Evolutionary conservation across 2,113 vertebrate species (phyloP).

Genomic region (Ochotona princeps): DNA sequence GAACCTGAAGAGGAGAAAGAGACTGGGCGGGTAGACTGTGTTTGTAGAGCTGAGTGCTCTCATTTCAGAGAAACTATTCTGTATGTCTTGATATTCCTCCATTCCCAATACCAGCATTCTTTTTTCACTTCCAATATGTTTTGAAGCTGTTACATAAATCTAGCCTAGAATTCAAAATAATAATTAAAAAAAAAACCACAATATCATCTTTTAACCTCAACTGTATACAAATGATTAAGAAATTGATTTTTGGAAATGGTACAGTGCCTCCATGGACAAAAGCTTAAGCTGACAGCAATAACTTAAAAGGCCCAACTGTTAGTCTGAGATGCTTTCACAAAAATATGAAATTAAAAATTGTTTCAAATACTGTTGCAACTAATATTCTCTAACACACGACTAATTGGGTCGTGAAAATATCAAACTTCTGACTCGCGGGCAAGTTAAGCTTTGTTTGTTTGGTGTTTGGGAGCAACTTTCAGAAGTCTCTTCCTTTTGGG

Average conservation of each 20-base stretch:
- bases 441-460: neutral
- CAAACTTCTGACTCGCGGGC: neutral
- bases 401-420: neutral
- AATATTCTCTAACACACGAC: neutral
- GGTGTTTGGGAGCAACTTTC: slow-evolving; percentile 7
- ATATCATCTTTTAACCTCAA: neutral
- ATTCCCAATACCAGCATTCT: neutral
- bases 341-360: neutral
- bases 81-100: neutral
- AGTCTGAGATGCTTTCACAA: too few species aligned
- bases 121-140: slow-evolving; percentile 31
- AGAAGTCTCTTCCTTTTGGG: neutral
- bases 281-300: neutral
- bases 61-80: neutral
- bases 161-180: slow-evolving; percentile 31
- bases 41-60: neutral
- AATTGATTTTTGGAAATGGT: neutral
- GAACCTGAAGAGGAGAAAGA: neutral
- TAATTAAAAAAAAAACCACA: too few species aligned
- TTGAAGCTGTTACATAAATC: slow-evolving; percentile 1
- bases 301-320: neutral
- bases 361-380: neutral
- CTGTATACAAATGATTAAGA: slow-evolving; percentile 9
- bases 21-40: neutral
- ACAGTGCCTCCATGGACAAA: neutral